Conservation (phyloP, 2,113 vertebrate genomes). For the Orcinus orca region DNA sequence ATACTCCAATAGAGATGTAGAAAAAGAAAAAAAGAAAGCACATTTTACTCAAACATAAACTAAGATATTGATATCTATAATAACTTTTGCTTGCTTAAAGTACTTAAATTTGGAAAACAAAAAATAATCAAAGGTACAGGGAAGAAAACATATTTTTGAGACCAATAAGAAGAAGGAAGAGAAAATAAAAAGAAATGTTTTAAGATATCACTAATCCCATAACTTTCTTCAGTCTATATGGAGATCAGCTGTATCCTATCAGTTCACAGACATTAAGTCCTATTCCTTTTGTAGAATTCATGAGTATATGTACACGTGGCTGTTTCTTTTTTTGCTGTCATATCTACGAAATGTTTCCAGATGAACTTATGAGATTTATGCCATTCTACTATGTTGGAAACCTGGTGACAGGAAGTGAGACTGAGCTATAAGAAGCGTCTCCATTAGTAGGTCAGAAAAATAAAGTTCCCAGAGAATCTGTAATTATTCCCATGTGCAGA, state of each 20-base stretch:
- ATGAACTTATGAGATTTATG: neutral
- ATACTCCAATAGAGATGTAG: too few species aligned
- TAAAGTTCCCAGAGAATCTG: neutral
- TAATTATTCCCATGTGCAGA: neutral
- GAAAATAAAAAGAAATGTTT: neutral
- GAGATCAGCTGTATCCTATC: neutral
- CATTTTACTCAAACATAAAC: neutral
- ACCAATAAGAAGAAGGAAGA: neutral
- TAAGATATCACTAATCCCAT: neutral
- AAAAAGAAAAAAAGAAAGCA: too few species aligned
- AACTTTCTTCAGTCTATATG: neutral
- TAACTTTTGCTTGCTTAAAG: neutral
- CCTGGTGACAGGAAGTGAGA: neutral
- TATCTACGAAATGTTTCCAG: neutral
- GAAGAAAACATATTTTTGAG: neutral
- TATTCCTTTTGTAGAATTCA: neutral
- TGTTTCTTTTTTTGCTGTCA: neutral
- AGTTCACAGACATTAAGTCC: neutral
- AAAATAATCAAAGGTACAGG: neutral
- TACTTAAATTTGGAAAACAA: neutral
- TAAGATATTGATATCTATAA: neutral
- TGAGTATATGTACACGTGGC: neutral
- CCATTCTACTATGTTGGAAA: neutral
- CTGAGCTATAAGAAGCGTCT: neutral
- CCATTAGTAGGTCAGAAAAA: neutral